A percentile compares a stretch with the other conserved stretches of the same genome.
phyloP scores from a whole-genome alignment of 1,140 invertebrate species.

The Parapsyche elsis region DNA sequence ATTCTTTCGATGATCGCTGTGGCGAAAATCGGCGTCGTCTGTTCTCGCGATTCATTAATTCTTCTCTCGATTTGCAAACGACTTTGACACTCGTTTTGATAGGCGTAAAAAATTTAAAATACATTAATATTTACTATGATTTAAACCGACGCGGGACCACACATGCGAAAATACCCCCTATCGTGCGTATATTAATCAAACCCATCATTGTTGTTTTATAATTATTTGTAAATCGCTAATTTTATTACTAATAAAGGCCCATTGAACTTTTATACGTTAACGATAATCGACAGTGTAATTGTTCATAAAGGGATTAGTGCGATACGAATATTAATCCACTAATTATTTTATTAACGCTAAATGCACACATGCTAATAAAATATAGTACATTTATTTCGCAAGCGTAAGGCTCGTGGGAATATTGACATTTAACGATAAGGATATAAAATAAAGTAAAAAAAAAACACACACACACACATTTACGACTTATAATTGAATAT shows the following conservation, averaged over 20 bases:
- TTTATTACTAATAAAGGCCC: too few relatives aligned
- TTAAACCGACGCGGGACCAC: constrained; percentile 15
- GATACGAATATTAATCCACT: constrained; percentile 6
- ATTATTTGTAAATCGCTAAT: background rate
- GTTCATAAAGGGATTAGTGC: background rate
- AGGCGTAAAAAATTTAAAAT: constrained; percentile 30
- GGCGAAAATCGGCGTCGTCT: background rate
- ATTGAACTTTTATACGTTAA: background rate
- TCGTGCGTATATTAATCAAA: background rate
- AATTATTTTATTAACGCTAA: background rate
- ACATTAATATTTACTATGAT: constrained; percentile 22
- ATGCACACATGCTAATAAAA: background rate
- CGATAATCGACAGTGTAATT: background rate
- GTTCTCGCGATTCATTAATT: background rate
- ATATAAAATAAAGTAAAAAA: too few relatives aligned
- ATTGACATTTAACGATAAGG: background rate
- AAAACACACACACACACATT: background rate
- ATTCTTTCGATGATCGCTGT: background rate
- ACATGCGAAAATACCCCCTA: background rate
- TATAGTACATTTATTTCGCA: background rate
- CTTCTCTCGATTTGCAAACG: background rate
- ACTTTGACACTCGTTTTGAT: constrained; percentile 4
- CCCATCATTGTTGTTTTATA: background rate
- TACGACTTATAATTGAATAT: background rate
- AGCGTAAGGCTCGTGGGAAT: constrained; percentile 5